These are phyloP conservation scores for Pygathrix nemaeus DNA, from an alignment of 2,113 vertebrate genomes.

Conservation along the genomic window DNA sequence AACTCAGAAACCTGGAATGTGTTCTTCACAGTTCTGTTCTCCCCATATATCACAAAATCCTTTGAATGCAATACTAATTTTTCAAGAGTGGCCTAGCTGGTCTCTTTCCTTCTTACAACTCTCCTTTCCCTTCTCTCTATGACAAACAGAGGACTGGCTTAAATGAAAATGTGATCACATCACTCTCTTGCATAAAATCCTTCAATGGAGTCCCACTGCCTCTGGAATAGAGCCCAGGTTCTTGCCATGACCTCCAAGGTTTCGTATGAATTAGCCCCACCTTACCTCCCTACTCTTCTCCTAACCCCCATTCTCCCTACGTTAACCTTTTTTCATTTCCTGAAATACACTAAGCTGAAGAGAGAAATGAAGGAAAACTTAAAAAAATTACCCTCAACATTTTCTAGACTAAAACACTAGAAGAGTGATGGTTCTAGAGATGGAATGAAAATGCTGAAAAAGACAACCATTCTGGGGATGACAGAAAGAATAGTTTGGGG, in stretches of 20 bases:
- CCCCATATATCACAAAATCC: background rate
- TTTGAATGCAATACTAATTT: background rate
- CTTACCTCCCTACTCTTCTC: background rate
- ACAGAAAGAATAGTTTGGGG: background rate
- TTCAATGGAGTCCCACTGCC: background rate
- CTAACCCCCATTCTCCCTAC: background rate
- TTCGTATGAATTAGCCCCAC: background rate
- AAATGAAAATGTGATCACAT: background rate
- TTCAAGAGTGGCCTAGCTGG: background rate
- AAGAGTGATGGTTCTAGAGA: background rate
- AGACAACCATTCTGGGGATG: background rate
- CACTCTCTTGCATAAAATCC: background rate
- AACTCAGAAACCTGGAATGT: background rate
- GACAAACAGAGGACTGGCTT: background rate
- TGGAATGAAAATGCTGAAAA: background rate
- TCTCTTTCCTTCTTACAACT: background rate
- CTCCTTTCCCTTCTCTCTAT: background rate
- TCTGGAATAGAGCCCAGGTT: background rate
- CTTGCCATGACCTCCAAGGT: background rate
- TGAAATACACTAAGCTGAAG: background rate
- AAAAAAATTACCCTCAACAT: background rate
- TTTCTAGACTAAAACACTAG: background rate
- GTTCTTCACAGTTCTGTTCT: background rate
- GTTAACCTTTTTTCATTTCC: background rate
- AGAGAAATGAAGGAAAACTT: background rate